phyloP scores from a whole-genome alignment of 2,797 vertebrate species.

The Arnoldichthys spilopterus region DNA sequence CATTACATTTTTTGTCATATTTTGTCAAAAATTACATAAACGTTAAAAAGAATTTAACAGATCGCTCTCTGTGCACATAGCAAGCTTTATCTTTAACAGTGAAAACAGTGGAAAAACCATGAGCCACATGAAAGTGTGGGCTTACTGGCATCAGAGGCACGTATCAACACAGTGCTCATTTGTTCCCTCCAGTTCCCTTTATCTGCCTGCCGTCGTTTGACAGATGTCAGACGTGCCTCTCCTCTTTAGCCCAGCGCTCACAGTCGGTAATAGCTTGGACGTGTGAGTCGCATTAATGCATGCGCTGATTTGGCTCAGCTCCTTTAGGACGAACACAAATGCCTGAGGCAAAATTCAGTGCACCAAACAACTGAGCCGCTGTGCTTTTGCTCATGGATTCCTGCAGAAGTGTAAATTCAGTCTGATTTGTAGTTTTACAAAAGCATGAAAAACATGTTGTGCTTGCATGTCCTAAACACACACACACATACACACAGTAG shows the following conservation, averaged over 20 bases:
- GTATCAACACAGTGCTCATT: constrained; percentile 16
- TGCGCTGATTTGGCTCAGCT: neutral
- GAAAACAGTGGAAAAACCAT: neutral
- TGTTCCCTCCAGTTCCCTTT: neutral
- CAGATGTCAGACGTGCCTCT: neutral
- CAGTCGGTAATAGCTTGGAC: neutral
- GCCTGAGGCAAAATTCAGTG: neutral
- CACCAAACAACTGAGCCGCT: neutral
- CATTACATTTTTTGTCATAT: too few relatives aligned
- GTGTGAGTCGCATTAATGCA: neutral
- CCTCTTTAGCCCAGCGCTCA: neutral
- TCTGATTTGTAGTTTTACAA: neutral
- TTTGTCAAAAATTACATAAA: too few relatives aligned
- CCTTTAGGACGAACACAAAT: neutral
- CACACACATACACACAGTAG: too few relatives aligned
- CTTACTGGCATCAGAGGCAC: constrained; percentile 1
- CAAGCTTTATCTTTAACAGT: too few relatives aligned
- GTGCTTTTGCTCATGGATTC: too few relatives aligned
- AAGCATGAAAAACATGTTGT: neutral
- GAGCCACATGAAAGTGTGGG: neutral
- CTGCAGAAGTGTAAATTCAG: neutral
- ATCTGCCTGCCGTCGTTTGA: constrained; percentile 1
- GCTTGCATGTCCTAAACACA: neutral
- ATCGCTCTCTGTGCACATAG: too few relatives aligned
- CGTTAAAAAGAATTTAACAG: too few relatives aligned